These are phyloP conservation scores for Venustoraphidia nigricollis DNA, from an alignment of 2,888 invertebrate genomes.

Conservation along the genomic window DNA sequence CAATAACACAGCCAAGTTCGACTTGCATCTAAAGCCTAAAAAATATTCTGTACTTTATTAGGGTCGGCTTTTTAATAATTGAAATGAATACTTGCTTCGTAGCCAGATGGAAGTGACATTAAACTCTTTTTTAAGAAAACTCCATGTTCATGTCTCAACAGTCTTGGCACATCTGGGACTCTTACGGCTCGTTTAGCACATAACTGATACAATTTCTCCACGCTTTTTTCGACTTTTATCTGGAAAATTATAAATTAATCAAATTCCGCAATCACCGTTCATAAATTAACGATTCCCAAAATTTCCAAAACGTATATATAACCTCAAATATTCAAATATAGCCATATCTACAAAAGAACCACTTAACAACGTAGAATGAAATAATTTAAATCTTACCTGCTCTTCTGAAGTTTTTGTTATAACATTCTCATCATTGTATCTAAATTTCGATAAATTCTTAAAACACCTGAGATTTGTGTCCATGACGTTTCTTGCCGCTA, in stretches of 20 bases:
- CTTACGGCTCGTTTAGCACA: conserved; percentile 31
- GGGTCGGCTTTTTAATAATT: background rate
- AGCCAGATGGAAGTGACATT: conserved; percentile 47
- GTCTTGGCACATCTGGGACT: conserved; percentile 40
- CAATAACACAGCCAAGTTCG: conserved; percentile 96
- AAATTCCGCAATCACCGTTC: conserved; percentile 5
- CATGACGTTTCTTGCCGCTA: conserved; percentile 17
- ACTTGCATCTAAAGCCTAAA: conserved; percentile 76
- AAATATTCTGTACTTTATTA: conserved; percentile 11
- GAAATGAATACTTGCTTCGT: conserved; percentile 36
- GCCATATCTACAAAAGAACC: background rate
- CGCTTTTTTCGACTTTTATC: conserved; percentile 39
- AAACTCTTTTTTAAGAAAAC: conserved; percentile 52
- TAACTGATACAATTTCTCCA: conserved; percentile 35
- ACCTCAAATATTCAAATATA: conserved; percentile 2
- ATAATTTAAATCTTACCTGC: conserved; percentile 31
- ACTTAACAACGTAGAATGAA: conserved; percentile 15
- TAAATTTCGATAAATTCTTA: conserved; percentile 24
- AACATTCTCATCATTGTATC: conserved; percentile 43
- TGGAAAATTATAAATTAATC: conserved; percentile 18
- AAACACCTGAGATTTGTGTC: conserved; percentile 17
- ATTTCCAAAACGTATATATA: background rate
- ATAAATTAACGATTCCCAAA: conserved; percentile 9
- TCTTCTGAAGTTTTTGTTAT: conserved; percentile 39
- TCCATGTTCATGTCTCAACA: conserved; percentile 46